Base-by-base conservation (phyloP, 2,888 invertebrate species). In the Rhorus exstirpatorius region DNA sequence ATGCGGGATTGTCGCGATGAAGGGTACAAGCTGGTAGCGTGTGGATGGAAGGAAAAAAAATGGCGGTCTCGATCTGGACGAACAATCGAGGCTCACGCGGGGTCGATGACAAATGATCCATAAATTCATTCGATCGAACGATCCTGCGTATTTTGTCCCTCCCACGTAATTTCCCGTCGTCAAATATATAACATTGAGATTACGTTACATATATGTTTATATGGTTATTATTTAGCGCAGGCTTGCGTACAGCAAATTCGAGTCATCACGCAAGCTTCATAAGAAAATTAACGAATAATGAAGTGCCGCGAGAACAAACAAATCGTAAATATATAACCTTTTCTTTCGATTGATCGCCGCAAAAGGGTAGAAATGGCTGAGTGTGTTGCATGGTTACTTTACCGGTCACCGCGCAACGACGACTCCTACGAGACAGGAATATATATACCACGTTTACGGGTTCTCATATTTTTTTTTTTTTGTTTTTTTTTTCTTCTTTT, bases 91-190 rank as follows among this genome's bases (percentile, higher is more conserved):
- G 63, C 86, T 83, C 14, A n/a, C 31, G 21, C 77, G 85, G 86
- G 86, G 84, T 85, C 89, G 90, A 91, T 91, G 91, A 91, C 91
- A 91, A 91, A 91, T 91, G 90, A 90, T 86, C 61, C 19, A 61
- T 77, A 41, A 81, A 51, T 53, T 72, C 55, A 53, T 53, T 72
- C 67, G 61, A 6, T 58, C 72, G 77, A 14, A 53, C 55, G 55
- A 58, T 19, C 44, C 71, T 31, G 44, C 41, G 51, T 14, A n/a
- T 44, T 44, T 65, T 76, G 65, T 76, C 53, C 65, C 58, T 76
- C 58, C 44, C 46, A 55, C 46, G 14, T 60, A 51, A 55, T 60
- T 60, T 31, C 49, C 38, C 26, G 14, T 24, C 51, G 2, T 65
- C 51, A 24, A 31, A 24, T 49, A 14, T 55, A n/a, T n/a, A n/a